Evolutionary conservation across 2,888 invertebrate species (phyloP).

Genomic region (Acleris cristana): DNA sequence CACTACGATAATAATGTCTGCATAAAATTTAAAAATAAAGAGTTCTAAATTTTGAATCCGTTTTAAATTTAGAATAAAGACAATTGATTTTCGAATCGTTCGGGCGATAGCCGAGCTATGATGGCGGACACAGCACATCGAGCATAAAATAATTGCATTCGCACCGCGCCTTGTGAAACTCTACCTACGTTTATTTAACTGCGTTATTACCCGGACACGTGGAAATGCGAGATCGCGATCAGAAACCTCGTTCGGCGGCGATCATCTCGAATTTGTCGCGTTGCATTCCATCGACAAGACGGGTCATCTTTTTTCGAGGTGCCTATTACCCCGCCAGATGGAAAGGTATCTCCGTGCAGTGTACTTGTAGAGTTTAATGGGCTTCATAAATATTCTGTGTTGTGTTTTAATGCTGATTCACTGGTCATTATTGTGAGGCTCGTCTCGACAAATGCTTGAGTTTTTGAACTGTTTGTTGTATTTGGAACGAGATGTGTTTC

Average conservation of each 20-base stretch:
- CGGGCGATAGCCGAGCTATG: constrained; percentile 45
- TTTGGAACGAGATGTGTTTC: constrained; percentile 20
- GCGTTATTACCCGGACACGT: constrained; percentile 64
- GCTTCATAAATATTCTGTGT: constrained; percentile 50
- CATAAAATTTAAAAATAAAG: constrained; percentile 22
- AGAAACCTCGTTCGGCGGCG: constrained; percentile 49
- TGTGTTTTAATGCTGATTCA: constrained; percentile 67
- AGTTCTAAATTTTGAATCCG: constrained; percentile 10
- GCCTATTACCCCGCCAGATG: constrained; percentile 35
- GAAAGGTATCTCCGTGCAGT: constrained; percentile 14
- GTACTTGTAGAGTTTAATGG: constrained; percentile 8
- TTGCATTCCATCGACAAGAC: constrained; percentile 67
- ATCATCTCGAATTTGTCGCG: constrained; percentile 72
- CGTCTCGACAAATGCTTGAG: constrained; percentile 55
- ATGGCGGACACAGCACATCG: constrained; percentile 71
- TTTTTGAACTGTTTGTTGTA: constrained; percentile 47
- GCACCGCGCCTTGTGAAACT: constrained; percentile 70
- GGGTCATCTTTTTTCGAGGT: constrained; percentile 67
- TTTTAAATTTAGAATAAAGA: constrained; percentile 13
- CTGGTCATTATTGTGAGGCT: constrained; percentile 56
- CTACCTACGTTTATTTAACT: constrained; percentile 56
- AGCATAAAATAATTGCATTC: constrained; percentile 77
- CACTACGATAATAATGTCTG: constrained; percentile 24
- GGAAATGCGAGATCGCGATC: constrained; percentile 56
- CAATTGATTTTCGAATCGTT: constrained; percentile 23